These are phyloP conservation scores for Pygoscelis antarcticus DNA, from an alignment of 2,113 vertebrate species.

Conservation along the genomic window DNA sequence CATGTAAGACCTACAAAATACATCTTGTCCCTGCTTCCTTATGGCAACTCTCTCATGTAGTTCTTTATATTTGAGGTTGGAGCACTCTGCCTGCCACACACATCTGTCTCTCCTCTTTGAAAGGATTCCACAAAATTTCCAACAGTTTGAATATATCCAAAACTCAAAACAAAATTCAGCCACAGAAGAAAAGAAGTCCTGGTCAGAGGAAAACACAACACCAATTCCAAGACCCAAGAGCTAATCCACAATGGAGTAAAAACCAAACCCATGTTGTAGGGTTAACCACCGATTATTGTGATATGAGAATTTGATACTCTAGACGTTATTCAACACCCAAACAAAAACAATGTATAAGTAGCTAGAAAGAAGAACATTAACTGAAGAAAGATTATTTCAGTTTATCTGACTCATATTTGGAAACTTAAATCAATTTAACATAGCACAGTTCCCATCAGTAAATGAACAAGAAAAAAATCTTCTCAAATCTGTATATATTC, in stretches of 20 bases:
- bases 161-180: background rate
- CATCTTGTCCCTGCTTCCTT: background rate
- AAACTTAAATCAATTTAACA: constrained; percentile 14
- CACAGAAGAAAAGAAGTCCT: background rate
- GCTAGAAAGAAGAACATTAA: background rate
- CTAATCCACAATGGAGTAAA: background rate
- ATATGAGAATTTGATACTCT: background rate
- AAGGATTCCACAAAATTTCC: background rate
- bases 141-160: background rate
- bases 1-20: accelerated
- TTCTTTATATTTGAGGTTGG: background rate
- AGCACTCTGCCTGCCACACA: background rate
- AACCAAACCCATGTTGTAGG: background rate
- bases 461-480: background rate
- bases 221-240: background rate
- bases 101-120: background rate
- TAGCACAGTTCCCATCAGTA: background rate
- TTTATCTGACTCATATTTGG: constrained; percentile 16
- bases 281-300: background rate
- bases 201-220: background rate
- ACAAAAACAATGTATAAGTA: background rate
- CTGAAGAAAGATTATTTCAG: constrained; percentile 1
- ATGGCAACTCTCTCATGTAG: background rate
- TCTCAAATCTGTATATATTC: constrained; percentile 36
- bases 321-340: background rate